A percentile compares a stretch with the other conserved stretches of the same genome.
These are phyloP conservation scores for Stramonita haemastoma DNA, from an alignment of 2,888 invertebrate species.

Conservation along the genomic window DNA sequence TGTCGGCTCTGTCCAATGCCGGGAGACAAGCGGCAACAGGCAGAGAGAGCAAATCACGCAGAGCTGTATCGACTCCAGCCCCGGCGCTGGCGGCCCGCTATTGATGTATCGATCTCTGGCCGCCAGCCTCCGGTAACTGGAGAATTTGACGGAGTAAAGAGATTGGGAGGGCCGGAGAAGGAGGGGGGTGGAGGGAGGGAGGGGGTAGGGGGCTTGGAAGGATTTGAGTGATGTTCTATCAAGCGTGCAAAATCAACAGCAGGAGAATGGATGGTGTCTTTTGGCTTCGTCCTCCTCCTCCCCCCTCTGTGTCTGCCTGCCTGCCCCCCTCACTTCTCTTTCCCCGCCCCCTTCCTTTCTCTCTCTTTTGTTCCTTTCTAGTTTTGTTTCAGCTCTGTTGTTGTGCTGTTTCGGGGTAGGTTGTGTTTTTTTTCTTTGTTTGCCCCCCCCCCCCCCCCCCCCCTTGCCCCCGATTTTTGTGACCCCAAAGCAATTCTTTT, in stretches of 20 bases:
- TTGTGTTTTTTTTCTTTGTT: too few relatives aligned
- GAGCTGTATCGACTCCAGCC: background rate
- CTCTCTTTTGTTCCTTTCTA: background rate
- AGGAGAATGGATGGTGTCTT: background rate
- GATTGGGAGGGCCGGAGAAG: background rate
- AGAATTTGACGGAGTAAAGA: background rate
- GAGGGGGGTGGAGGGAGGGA: background rate
- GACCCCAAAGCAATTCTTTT: background rate
- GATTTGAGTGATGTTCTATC: background rate
- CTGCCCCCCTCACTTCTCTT: background rate
- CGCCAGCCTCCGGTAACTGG: background rate
- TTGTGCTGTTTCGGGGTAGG: too few relatives aligned
- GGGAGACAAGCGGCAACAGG: too few relatives aligned
- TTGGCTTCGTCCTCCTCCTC: background rate
- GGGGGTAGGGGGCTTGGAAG: background rate
- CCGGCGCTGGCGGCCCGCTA: background rate
- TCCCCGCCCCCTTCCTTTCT: background rate
- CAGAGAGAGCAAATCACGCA: background rate
- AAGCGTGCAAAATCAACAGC: slow-evolving; percentile 3
- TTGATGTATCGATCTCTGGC: background rate
- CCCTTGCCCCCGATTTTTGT: background rate
- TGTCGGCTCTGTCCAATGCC: too few relatives aligned
- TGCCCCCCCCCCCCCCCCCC: background rate
- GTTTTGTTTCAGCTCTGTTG: background rate
- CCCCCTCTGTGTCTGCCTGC: background rate